Conservation (phyloP, 2,113 vertebrate genomes). For the Euleptes europaea region DNA sequence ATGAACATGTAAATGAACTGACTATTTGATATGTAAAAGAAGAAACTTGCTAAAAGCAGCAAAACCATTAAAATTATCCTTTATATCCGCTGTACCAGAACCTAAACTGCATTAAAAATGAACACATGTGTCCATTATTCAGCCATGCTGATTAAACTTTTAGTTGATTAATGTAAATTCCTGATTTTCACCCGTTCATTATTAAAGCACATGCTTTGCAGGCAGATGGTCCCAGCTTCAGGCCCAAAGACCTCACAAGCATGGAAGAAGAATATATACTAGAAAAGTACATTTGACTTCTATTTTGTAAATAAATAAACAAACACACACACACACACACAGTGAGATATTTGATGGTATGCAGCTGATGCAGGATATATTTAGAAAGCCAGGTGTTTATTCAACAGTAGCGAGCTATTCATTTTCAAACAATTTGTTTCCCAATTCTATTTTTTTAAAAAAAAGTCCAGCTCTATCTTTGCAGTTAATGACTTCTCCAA, state of each 20-base stretch:
- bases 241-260: background rate
- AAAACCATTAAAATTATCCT: background rate
- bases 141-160: background rate
- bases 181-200: background rate
- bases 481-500: background rate
- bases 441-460: conserved; percentile 3
- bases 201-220: too few species aligned
- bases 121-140: background rate
- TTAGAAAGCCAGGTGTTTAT: background rate
- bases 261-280: background rate
- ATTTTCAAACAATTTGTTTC: conserved; percentile 5
- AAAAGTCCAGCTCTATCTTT: background rate
- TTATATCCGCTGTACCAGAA: background rate
- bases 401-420: background rate
- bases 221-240: too few species aligned
- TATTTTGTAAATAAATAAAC: background rate
- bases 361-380: background rate
- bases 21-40: background rate
- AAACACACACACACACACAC: too few species aligned
- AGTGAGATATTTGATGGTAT: background rate
- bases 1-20: background rate
- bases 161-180: background rate
- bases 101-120: too few species aligned
- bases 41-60: background rate
- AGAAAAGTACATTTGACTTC: background rate